Conservation (phyloP, 2,113 vertebrate species). For the Hymenochirus boettgeri region DNA sequence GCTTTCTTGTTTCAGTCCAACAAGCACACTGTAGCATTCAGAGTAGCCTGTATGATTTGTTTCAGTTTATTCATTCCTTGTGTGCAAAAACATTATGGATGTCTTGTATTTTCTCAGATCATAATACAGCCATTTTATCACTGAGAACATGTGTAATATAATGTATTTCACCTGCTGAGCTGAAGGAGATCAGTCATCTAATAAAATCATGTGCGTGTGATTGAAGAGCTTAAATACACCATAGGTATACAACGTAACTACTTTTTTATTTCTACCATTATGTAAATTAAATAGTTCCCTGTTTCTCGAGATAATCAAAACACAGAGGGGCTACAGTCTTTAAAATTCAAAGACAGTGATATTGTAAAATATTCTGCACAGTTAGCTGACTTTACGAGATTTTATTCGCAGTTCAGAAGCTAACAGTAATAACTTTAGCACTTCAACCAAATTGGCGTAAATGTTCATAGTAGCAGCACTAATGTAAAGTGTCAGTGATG, state of each 20-base stretch:
- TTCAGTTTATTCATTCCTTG: neutral
- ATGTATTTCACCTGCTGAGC: conserved; percentile 14
- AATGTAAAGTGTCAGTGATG: conserved; percentile 45
- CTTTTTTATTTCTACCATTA: conserved; percentile 38
- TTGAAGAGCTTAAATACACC: conserved; percentile 26
- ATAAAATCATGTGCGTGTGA: conserved; percentile 11
- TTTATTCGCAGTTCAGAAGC: conserved; percentile 48
- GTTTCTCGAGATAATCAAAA: conserved; percentile 42
- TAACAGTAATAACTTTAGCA: conserved; percentile 44
- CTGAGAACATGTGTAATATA: conserved; percentile 27
- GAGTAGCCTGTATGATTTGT: neutral
- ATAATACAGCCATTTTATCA: conserved; percentile 29
- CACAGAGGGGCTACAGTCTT: conserved; percentile 30
- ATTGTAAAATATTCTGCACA: conserved; percentile 45
- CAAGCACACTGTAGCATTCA: neutral
- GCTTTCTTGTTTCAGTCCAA: no score
- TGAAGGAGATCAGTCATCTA: neutral
- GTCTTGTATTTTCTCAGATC: conserved; percentile 23
- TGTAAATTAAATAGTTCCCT: conserved; percentile 37
- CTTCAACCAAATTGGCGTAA: conserved; percentile 45
- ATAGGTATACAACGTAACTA: conserved; percentile 18
- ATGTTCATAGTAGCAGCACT: conserved; percentile 38
- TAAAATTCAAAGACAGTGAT: conserved; percentile 42
- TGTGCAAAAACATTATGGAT: conserved; percentile 12
- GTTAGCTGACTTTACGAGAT: conserved; percentile 45